Conservation (phyloP, 2,797 vertebrate genomes). For the Gephyroberyx darwinii region DNA sequence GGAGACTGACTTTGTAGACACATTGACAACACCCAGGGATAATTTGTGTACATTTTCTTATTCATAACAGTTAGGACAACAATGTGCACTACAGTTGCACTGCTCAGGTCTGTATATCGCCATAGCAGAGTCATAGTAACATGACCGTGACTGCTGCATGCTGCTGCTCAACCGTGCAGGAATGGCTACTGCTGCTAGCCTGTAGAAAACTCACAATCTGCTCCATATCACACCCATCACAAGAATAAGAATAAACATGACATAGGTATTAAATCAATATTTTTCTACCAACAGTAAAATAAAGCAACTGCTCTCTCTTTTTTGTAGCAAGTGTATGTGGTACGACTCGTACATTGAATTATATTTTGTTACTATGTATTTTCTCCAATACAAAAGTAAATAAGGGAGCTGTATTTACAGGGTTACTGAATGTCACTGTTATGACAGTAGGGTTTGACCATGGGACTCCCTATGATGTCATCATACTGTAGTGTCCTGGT, state of each 20-base stretch:
- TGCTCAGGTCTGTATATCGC: no score
- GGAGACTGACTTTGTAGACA: no score
- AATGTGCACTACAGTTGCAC: not conserved
- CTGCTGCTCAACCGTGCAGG: not conserved
- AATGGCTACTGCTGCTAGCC: constrained; percentile 1
- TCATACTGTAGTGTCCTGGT: constrained; percentile 20
- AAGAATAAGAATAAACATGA: constrained; percentile 10
- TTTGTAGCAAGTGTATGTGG: no score
- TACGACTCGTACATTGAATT: no score
- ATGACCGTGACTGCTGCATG: not conserved
- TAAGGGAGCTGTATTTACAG: not conserved
- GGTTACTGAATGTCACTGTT: not conserved
- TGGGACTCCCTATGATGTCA: constrained; percentile 1
- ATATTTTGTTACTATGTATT: no score
- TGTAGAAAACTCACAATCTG: no score
- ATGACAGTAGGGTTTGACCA: constrained; percentile 12
- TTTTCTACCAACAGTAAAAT: no score
- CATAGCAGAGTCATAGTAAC: not conserved
- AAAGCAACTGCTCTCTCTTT: no score
- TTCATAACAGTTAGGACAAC: not conserved
- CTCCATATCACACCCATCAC: constrained; percentile 12
- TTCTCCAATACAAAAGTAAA: not conserved
- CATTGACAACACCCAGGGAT: not conserved
- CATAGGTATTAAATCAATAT: not conserved
- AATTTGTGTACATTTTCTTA: not conserved